A percentile compares a stretch with the other conserved stretches of the same genome.
Evolutionary conservation across 1,140 invertebrate species (phyloP).

Genomic region (Luehdorfia chinensis): DNA sequence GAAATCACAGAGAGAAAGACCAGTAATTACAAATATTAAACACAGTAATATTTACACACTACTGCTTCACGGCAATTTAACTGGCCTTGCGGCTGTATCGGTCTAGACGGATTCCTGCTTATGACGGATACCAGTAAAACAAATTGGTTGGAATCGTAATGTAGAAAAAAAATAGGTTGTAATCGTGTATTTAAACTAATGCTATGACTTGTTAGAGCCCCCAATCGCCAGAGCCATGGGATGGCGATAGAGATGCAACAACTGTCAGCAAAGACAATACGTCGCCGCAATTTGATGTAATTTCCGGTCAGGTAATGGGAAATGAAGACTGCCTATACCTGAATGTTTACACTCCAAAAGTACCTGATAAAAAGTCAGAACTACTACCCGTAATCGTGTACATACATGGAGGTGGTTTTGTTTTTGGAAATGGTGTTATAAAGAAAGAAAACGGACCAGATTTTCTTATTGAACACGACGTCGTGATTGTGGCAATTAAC

Average conservation of each 20-base stretch:
- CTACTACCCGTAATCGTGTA: slow-evolving; percentile 83
- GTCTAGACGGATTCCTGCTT: too few relatives aligned
- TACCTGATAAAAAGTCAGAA: slow-evolving; percentile 10
- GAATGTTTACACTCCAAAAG: slow-evolving; percentile 33
- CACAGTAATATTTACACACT: too few relatives aligned
- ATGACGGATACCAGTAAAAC: too few relatives aligned
- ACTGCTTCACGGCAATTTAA: too few relatives aligned
- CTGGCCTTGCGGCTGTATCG: too few relatives aligned
- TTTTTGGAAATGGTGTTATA: slow-evolving; percentile 69
- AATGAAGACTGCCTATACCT: slow-evolving; percentile 51
- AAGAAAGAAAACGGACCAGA: slow-evolving; percentile 59
- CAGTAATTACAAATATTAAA: too few relatives aligned
- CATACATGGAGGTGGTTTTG: slow-evolving; percentile 85
- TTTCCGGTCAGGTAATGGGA: slow-evolving; percentile 20
- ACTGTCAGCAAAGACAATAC: slow-evolving; percentile 20
- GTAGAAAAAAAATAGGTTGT: too few relatives aligned
- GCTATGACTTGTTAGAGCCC: too few relatives aligned
- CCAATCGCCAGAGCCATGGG: slow-evolving; percentile 33
- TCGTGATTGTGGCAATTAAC: slow-evolving; percentile 78
- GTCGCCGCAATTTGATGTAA: slow-evolving; percentile 20
- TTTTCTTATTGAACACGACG: slow-evolving; percentile 73
- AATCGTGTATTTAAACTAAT: too few relatives aligned
- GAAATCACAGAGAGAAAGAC: too few relatives aligned
- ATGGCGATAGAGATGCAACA: slow-evolving; percentile 37
- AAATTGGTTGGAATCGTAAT: too few relatives aligned